phyloP scores from a whole-genome alignment of 1,140 invertebrate species.

The Scaptomyza hsui region DNA sequence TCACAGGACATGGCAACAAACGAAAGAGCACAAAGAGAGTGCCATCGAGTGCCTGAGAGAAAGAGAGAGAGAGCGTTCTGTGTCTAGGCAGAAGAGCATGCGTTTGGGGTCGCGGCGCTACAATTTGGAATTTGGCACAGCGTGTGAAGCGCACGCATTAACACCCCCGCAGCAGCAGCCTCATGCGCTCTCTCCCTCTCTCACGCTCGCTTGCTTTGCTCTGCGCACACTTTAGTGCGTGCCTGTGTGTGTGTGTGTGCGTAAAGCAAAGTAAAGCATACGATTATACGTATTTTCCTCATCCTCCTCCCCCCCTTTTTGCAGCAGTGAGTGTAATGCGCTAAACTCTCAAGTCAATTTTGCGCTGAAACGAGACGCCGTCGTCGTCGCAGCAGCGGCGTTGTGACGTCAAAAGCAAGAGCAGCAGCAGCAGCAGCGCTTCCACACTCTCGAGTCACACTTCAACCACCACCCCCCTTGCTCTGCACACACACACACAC shows the following conservation, averaged over 20 bases:
- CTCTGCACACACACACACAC: slow-evolving; percentile 36
- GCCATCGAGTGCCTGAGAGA: slow-evolving; percentile 6
- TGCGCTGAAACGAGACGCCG: slow-evolving; percentile 45
- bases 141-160: slow-evolving; percentile 64
- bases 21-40: slow-evolving; percentile 35
- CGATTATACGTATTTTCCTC: slow-evolving; percentile 17
- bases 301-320: slow-evolving; percentile 16
- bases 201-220: background rate
- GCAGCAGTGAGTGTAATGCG: slow-evolving; percentile 61
- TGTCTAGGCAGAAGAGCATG: slow-evolving; percentile 26
- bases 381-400: slow-evolving; percentile 38
- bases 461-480: slow-evolving; percentile 26
- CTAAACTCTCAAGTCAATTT: slow-evolving; percentile 59
- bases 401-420: slow-evolving; percentile 71
- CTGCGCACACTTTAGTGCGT: slow-evolving; percentile 13
- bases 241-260: slow-evolving; percentile 19
- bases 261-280: slow-evolving; percentile 32
- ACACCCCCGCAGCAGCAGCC: slow-evolving; percentile 60
- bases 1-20: slow-evolving; percentile 46
- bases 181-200: slow-evolving; percentile 6
- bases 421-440: slow-evolving; percentile 28
- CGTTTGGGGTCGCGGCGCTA: slow-evolving; percentile 32
- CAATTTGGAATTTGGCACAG: slow-evolving; percentile 60
- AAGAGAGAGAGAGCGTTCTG: slow-evolving; percentile 10
- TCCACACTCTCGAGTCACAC: slow-evolving; percentile 35